Evolutionary conservation across 92 coral and sea anemone genomes (phyloP).

Genomic region (Epizoanthus rinbou): DNA sequence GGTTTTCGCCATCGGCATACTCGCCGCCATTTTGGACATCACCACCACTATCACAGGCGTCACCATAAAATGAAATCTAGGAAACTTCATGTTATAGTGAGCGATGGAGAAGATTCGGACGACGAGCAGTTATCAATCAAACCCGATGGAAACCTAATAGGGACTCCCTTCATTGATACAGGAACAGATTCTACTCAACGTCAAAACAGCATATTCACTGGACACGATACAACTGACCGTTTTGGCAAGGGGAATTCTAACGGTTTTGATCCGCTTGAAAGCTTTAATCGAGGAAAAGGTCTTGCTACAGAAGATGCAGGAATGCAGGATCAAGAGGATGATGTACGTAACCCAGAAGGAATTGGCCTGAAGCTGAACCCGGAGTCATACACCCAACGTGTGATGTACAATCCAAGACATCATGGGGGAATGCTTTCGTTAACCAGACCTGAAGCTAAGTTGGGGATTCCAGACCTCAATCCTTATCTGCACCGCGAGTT

Average conservation of each 20-base stretch:
- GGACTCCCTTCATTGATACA: neutral
- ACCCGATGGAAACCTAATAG: neutral
- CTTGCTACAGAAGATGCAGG: neutral
- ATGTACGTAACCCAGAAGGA: neutral
- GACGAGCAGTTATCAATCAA: neutral
- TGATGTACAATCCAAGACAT: neutral
- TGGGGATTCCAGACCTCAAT: slow-evolving; percentile 32
- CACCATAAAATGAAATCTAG: slow-evolving; percentile 20
- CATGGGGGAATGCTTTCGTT: neutral
- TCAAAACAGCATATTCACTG: neutral
- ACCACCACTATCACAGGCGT: slow-evolving; percentile 2
- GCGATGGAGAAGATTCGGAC: neutral
- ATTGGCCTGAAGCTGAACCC: slow-evolving; percentile 30
- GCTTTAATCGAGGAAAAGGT: neutral
- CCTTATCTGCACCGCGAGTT: slow-evolving; percentile 33
- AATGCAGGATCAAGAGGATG: neutral
- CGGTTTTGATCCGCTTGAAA: neutral
- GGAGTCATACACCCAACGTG: slow-evolving; percentile 7
- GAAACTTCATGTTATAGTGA: slow-evolving; percentile 14
- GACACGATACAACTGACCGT: neutral
- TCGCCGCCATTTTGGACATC: slow-evolving; percentile 11
- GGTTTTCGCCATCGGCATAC: neutral
- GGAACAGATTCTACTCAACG: neutral
- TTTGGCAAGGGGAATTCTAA: neutral
- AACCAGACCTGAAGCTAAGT: neutral